Base-by-base conservation (phyloP, 2,797 vertebrate species). In the Danio aesculapii region DNA sequence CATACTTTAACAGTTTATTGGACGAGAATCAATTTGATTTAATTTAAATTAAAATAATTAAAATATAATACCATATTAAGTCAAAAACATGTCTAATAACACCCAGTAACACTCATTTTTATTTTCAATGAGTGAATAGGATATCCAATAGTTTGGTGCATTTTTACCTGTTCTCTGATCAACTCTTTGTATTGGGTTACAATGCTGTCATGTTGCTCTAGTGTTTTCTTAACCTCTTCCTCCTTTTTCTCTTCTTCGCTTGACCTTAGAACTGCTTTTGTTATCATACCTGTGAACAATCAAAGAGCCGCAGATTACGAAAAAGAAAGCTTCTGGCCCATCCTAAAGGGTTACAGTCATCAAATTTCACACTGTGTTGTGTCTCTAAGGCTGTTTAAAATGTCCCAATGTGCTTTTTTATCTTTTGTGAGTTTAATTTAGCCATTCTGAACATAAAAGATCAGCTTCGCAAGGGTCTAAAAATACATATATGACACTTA, bases 241-340 rank as follows among this genome's bases (percentile, higher is more conserved):
- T 99, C 98, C 87, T 99, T 97, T 87, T 99, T 96, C 85, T 99
- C 98, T 87, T 99, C 98, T 89, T 99, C 98, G 5, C 94, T 98
- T 80, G 98, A 99, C 88, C 98, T 99, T 89, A 99, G 97, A 87
- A 99, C 95, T 1, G 98, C 96, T 90, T 99, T 99, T 66, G 96
- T 98, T 87, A 99, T 98, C 84, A 98, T 91, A 87, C 96, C 98
- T 99, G 86, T 55, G 89, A 6, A 78, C 8, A 82, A 6, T 82
- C 6, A 73, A 4, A 73, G 12, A 69, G 6, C 68, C 74, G 53
- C 7, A 6, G 68, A 44, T 43, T 8, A 44, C 14, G 11, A n/a
- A 12, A 8, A 72, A 44, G 10, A 44, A 64, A 64, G 8, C 61
- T 46, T 43, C 9, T 16, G 43, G 1, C 39, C 8, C 7, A 44